A percentile compares a stretch with the other conserved stretches of the same genome.
phyloP scores from a whole-genome alignment of 2,797 vertebrate species.

The Coregonus sp. region DNA sequence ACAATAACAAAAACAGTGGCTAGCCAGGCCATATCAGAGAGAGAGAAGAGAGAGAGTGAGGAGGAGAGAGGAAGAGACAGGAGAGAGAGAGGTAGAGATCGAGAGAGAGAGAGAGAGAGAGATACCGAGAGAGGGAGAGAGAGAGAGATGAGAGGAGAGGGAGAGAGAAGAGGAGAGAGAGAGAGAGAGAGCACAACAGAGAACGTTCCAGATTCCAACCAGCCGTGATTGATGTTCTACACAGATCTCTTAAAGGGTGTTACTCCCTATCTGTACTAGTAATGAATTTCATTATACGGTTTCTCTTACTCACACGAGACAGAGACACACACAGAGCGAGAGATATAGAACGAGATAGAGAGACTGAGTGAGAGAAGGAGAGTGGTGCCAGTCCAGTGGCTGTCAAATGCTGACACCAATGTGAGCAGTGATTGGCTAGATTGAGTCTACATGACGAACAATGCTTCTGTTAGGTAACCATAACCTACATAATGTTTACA shows the following conservation, averaged over 20 bases:
- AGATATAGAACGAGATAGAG: constrained; percentile 32
- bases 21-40: constrained; percentile 29
- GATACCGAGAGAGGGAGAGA: constrained; percentile 14
- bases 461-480: constrained; percentile 39
- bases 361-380: constrained; percentile 19
- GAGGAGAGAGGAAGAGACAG: too few relatives aligned
- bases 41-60: too few relatives aligned
- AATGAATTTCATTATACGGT: constrained; percentile 72
- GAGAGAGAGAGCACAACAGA: constrained; percentile 41
- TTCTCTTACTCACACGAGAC: constrained; percentile 28
- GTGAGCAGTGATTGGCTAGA: constrained; percentile 42
- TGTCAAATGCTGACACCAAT: constrained; percentile 56
- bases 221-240: constrained; percentile 69
- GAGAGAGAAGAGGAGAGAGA: constrained; percentile 3
- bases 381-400: constrained; percentile 56
- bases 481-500: constrained; percentile 8
- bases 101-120: constrained; percentile 10
- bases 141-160: constrained; percentile 20
- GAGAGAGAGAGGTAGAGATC: too few relatives aligned
- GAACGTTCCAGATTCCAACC: constrained; percentile 57
- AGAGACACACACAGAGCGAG: constrained; percentile 24
- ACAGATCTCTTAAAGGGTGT: constrained; percentile 66
- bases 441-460: background rate
- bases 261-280: constrained; percentile 69
- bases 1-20: constrained; percentile 44